Percentiles rank a stretch among this genome's conserved stretches.
Conservation (phyloP, 2,797 vertebrate genomes). For the Garrulus glandarius region DNA sequence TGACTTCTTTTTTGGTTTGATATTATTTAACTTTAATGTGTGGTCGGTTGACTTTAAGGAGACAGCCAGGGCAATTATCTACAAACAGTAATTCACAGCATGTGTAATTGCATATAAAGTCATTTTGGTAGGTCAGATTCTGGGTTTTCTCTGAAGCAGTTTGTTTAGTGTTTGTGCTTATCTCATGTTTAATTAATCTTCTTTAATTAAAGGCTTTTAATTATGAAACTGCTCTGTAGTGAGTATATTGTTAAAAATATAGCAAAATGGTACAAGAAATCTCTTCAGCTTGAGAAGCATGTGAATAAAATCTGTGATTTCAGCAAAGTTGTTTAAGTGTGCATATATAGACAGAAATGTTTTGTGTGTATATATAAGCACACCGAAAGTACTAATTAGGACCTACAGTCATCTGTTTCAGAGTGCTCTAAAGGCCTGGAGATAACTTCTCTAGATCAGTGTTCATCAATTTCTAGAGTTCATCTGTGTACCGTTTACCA, state of each 20-base stretch:
- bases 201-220: conserved; percentile 59
- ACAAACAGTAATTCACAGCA: conserved; percentile 65
- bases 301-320: background rate
- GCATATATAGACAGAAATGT: background rate
- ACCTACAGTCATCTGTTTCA: background rate
- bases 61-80: conserved; percentile 69
- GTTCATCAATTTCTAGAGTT: background rate
- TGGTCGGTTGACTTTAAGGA: conserved; percentile 49
- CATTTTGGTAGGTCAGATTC: conserved; percentile 59
- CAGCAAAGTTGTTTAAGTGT: background rate
- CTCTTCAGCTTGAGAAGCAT: background rate
- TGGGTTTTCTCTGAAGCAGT: conserved; percentile 61
- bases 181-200: conserved; percentile 53
- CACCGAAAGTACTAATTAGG: background rate
- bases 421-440: background rate
- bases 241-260: background rate
- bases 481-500: background rate
- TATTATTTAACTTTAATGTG: conserved; percentile 57
- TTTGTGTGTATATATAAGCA: background rate
- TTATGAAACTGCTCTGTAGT: background rate
- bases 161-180: conserved; percentile 65
- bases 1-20: background rate
- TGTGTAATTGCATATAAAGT: conserved; percentile 65
- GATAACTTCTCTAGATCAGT: background rate
- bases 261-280: background rate